Percentiles rank a stretch among this genome's conserved stretches.
Evolutionary conservation across 2,113 vertebrate genomes (phyloP).

Genomic region (Notothenia rossii): DNA sequence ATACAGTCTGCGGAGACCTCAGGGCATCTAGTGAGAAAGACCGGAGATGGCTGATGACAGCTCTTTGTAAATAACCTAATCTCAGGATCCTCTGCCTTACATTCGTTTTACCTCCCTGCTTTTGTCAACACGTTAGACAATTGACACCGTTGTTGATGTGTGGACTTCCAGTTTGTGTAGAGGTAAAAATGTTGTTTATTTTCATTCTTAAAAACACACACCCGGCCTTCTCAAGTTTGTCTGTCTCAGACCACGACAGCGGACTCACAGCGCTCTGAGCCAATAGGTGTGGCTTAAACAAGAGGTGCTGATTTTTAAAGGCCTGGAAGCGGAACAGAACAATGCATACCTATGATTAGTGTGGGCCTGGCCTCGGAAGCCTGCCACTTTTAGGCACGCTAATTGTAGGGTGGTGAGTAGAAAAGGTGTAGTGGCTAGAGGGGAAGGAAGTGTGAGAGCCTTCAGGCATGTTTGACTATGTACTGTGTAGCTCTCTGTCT

Average conservation of each 20-base stretch:
- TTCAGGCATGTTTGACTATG: slow-evolving; percentile 70
- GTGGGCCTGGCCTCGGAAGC: slow-evolving; percentile 73
- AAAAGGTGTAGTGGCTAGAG: slow-evolving; percentile 78
- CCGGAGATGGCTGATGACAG: slow-evolving; percentile 31
- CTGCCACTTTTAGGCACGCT: slow-evolving; percentile 77
- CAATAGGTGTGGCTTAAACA: slow-evolving; percentile 65
- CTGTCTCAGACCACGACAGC: slow-evolving; percentile 18
- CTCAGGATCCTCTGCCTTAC: slow-evolving; percentile 22
- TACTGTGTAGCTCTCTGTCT: slow-evolving; percentile 30
- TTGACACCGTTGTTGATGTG: not conserved
- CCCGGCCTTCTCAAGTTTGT: slow-evolving; percentile 3
- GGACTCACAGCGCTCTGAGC: slow-evolving; percentile 24
- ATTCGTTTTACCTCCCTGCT: not conserved
- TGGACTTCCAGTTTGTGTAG: not conserved
- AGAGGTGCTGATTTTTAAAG: slow-evolving; percentile 77
- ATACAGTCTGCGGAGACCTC: slow-evolving; percentile 46
- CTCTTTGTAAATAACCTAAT: slow-evolving; percentile 44
- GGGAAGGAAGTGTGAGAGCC: slow-evolving; percentile 75
- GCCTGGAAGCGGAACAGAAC: slow-evolving; percentile 74
- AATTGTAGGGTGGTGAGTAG: slow-evolving; percentile 80
- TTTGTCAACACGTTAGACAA: not conserved
- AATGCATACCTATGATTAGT: slow-evolving; percentile 82
- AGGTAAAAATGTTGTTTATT: not conserved
- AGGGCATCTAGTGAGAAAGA: slow-evolving; percentile 23
- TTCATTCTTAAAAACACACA: slow-evolving; percentile 19